Evolutionary conservation across 2,113 vertebrate species (phyloP).

Genomic region (Clinocottus analis): DNA sequence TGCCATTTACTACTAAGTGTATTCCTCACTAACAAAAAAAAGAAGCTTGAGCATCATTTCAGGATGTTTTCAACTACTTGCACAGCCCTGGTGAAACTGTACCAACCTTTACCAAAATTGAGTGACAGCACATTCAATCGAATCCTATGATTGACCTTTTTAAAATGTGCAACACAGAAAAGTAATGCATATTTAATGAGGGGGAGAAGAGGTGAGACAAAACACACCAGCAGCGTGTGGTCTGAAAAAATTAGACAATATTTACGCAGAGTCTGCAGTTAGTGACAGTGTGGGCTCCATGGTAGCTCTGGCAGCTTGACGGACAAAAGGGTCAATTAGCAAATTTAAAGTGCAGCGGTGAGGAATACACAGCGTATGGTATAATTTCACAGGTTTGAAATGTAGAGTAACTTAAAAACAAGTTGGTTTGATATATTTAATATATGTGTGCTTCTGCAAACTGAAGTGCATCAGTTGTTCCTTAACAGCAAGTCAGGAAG

Average conservation of each 20-base stretch:
- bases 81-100: neutral
- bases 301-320: neutral
- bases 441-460: neutral
- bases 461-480: conserved; percentile 28
- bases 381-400: conserved; percentile 2
- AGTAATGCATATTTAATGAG: conserved; percentile 25
- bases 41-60: neutral
- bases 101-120: too few relatives aligned
- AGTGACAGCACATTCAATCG: neutral
- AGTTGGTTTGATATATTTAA: neutral
- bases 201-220: conserved; percentile 21
- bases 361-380: neutral
- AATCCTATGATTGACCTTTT: neutral
- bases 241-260: neutral
- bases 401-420: neutral
- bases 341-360: neutral
- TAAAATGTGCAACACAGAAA: conserved; percentile 16
- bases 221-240: neutral
- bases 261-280: neutral
- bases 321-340: neutral
- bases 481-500: neutral
- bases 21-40: neutral
- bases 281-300: neutral
- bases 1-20: neutral
- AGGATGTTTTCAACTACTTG: neutral